Conservation (phyloP, 2,888 invertebrate species). For the Rosalia funebris region DNA sequence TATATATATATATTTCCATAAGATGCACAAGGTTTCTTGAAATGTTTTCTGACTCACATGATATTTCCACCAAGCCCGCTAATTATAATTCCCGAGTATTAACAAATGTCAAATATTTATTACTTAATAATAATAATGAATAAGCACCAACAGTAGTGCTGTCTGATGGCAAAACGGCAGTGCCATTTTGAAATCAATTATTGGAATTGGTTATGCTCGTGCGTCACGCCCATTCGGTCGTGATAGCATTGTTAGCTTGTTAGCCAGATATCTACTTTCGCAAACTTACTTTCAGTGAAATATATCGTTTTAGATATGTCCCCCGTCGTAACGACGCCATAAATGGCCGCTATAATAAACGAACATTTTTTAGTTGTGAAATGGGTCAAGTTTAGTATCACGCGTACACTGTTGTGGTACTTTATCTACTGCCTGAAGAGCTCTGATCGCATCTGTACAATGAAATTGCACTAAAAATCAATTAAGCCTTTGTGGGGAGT, state of each 20-base stretch:
- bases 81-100: too few species aligned
- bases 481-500: too few species aligned
- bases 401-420: too few species aligned
- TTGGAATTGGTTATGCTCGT: slow-evolving; percentile 54
- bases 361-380: slow-evolving; percentile 2
- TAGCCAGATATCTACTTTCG: slow-evolving; percentile 50
- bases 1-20: too few species aligned
- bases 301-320: slow-evolving; percentile 24
- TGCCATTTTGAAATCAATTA: slow-evolving; percentile 56
- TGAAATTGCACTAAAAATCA: too few species aligned
- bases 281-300: slow-evolving; percentile 54
- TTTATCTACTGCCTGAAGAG: too few species aligned
- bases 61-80: too few species aligned
- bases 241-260: slow-evolving; percentile 57
- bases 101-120: too few species aligned
- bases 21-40: too few species aligned
- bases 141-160: slow-evolving; percentile 4
- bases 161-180: slow-evolving; percentile 26
- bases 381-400: slow-evolving; percentile 21
- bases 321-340: slow-evolving; percentile 17
- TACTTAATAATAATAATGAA: slow-evolving; percentile 18
- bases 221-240: slow-evolving; percentile 57
- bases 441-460: too few species aligned
- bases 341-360: slow-evolving; percentile 14
- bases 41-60: too few species aligned